Base-by-base conservation (phyloP, 2,888 invertebrate species). In the Temnothorax rugatulus region DNA sequence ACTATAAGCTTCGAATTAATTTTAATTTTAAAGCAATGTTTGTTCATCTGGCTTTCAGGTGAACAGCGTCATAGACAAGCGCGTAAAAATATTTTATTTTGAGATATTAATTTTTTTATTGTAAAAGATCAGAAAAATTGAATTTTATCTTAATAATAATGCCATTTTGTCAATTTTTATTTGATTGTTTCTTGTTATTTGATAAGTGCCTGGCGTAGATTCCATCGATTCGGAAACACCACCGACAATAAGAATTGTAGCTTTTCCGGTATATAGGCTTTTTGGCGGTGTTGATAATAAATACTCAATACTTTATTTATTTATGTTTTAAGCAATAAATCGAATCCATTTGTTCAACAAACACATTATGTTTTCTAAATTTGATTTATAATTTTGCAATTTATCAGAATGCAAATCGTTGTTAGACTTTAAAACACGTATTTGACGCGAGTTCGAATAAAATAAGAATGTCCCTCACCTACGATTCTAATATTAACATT, bases 171-270 rank as follows among this genome's bases (percentile, higher is more conserved):
- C 29, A 29, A 29, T 29, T 29, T 29, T 29, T 29, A 29, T 29
- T 29, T 0, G 29, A 29, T 29, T 2, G 29, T 29, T 29, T 2
- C 29, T 29, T 29, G 29, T n/a, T n/a, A n/a, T n/a, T n/a, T n/a
- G 96, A 88, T 98, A 97, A 77, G 96, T 96, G 4, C 97, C 97
- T 0, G 99, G 98, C 92, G 96, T 96, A 0, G 98, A 97, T 89
- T 98, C 97, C 83, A 99, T 95, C 0, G 98, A 97, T 94, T 99
- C 99, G 8, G 97, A 97, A 0, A 98, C 98, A 0, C 99, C 99
- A 0, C 99, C 99, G 0, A 98, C 97, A 76, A 98, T 96, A 61
- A 99, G 95, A 3, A 97, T 96, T 0, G 97, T 96, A 0, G 96
- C 97, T 95, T 96, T 95, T 2, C 97, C 97, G 4, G 95, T 95